These are phyloP conservation scores for Thymallus thymallus DNA, from an alignment of 2,113 vertebrate species.

Conservation along the genomic window DNA sequence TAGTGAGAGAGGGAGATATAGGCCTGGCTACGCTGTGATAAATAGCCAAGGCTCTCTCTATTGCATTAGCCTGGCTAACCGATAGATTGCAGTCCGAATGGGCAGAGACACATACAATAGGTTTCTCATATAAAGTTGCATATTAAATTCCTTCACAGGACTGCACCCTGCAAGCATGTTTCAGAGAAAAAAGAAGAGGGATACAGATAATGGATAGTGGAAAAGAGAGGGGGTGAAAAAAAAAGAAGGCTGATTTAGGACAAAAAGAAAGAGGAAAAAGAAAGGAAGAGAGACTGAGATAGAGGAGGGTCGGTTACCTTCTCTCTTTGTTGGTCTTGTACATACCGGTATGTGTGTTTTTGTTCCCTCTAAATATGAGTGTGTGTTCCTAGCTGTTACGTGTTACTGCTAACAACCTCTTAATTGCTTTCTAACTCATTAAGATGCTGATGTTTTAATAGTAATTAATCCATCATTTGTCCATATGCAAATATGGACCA, in stretches of 20 bases:
- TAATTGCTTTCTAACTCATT: conserved; percentile 76
- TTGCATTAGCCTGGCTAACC: conserved; percentile 99
- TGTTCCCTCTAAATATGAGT: not conserved
- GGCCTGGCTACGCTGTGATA: conserved; percentile 96
- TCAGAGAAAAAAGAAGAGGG: conserved; percentile 58
- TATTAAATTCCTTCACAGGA: conserved; percentile 99
- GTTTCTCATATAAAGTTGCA: conserved; percentile 99
- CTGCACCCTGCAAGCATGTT: conserved; percentile 83
- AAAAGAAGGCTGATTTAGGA: conserved; percentile 40
- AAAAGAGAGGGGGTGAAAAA: conserved; percentile 55
- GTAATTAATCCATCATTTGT: conserved; percentile 79
- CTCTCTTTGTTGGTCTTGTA: not conserved
- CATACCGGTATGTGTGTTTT: not conserved
- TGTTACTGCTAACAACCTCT: conserved; percentile 58
- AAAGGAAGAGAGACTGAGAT: not conserved
- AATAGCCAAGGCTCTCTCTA: conserved; percentile 98
- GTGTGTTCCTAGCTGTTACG: conserved; percentile 56
- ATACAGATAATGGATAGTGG: conserved; percentile 54
- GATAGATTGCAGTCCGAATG: conserved; percentile 99
- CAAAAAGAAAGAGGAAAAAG: not conserved
- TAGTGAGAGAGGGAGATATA: not conserved
- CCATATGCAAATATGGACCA: conserved; percentile 70
- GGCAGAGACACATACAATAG: conserved; percentile 99
- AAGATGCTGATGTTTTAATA: conserved; percentile 73
- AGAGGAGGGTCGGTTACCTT: not conserved